Evolutionary conservation across 1,140 invertebrate species (phyloP), one percentile per base, ranked within the genome.

Genomic region (Leptinotarsa defecta): DNA sequence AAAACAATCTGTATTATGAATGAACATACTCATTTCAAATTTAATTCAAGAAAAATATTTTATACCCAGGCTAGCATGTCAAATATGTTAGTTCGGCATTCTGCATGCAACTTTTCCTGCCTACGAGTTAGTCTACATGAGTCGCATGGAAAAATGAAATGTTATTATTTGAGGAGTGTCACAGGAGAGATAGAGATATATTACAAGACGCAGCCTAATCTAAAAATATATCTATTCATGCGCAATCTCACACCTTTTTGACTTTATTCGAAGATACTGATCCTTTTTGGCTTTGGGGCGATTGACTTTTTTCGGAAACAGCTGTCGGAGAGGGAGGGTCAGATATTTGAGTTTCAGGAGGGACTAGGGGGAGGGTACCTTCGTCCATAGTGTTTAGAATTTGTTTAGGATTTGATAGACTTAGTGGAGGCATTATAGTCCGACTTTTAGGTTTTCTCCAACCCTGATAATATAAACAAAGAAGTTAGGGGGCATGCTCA

Each of bases 391-490:
- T 83, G 75, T 81, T 82, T 83, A 87, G 86, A 80, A 88, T 87
- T 86, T 87, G 87, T 84, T 88, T 89, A 81, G 88, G 86, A 83
- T 86, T 88, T 75, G 87, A 85, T 78, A 86, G 87, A 85, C 86
- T 87, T 82, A 87, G 88, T 84, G 89, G 86, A 79, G 91, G 90
- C 90, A 91, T 90, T 86, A 92, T 90, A 83, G 90, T 92, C 85
- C 91, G 89, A 81, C 91, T 91, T 86, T 92, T 92, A 82, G 91
- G 91, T 87, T 92, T 93, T 87, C 91, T 91, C 91, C 91, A 92
- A 80, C 90, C 91, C 92, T 92, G 87, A 81, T 83, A 86, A 83
- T 80, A 84, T 73, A 85, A 83, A 85, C 75, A 83, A 77, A 67
- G 61, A 74, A 70, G 63, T 79, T 81, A 78, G 74, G 74, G 68